Evolutionary conservation across 2,888 invertebrate genomes (phyloP).

Genomic region (Noctua comes): DNA sequence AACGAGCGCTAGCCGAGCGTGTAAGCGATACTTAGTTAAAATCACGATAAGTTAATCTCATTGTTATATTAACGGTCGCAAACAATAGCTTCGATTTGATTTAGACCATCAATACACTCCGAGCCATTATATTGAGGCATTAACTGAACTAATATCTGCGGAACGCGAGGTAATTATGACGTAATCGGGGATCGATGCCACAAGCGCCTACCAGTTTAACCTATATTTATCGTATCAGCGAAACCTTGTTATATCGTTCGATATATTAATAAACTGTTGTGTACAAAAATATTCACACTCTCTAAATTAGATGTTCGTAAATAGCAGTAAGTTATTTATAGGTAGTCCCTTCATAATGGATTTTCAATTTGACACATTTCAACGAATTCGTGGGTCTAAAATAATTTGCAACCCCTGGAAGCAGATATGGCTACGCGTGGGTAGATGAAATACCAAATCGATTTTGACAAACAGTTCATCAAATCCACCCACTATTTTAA

Average conservation of each 20-base stretch:
- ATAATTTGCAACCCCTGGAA: neutral
- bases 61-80: conserved; percentile 67
- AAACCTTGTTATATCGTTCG: conserved; percentile 49
- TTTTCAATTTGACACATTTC: neutral
- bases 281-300: conserved; percentile 28
- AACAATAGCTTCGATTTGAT: conserved; percentile 78
- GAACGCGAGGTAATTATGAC: conserved; percentile 70
- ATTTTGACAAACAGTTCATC: neutral
- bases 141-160: conserved; percentile 72
- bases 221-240: conserved; percentile 40
- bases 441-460: conserved; percentile 4
- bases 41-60: conserved; percentile 67
- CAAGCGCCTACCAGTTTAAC: conserved; percentile 46
- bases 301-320: neutral
- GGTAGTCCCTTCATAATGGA: neutral
- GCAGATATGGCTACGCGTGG: neutral
- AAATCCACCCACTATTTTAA: conserved; percentile 7
- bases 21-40: conserved; percentile 53
- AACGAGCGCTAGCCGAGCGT: conserved; percentile 23
- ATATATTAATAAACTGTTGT: conserved; percentile 49
- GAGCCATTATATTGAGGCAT: conserved; percentile 72
- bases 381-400: neutral
- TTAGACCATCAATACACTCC: conserved; percentile 73
- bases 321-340: conserved; percentile 26
- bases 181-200: conserved; percentile 66